Base-by-base conservation (phyloP, 2,797 vertebrate species). In the Staurois parvus region DNA sequence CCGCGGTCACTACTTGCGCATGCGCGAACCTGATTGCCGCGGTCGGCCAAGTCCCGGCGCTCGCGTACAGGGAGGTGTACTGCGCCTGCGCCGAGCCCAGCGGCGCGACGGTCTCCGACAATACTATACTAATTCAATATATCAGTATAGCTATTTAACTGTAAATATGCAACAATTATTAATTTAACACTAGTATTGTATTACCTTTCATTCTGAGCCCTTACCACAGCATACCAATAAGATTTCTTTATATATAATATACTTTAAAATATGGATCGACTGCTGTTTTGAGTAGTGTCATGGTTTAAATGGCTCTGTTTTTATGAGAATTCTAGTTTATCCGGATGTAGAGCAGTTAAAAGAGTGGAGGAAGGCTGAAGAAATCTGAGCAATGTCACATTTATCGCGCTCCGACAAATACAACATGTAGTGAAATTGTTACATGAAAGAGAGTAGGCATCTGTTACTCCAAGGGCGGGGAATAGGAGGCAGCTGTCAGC, bases 361-460 rank as follows among this genome's bases (percentile, higher is more conserved):
- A 37, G 37, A 42, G 52, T n/a, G 29, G 29, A 66, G 28, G 24
- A 21, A 52, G 34, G 9, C 8, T 30, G 17, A 32, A 70, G 52
- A 67, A 64, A 48, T 45, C 26, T 40, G 42, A 79, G 68, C 64
- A 73, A 66, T 59, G 34, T n/a, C 76, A 64, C 56, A 77, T 72
- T 72, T 66, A 76, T 26, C 19, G 19, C 72, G 52, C 69, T 40
- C 28, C 28, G 74, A 59, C 79, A 59, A 75, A 21, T 59, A 74
- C 76, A 74, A 34, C 81, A 79, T 79, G 70, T 26, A 83, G 79
- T 70, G 40, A 77, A 70, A 78, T 83, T 83, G 79, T 84, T 84
- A 79, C 81, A 87, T 87, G 81, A 87, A 83, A 79, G 85, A 84
- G 79, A 87, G 74, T 29, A 79, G 62, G 74, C 85, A 86, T 86